Percentiles rank a stretch among this genome's conserved stretches.
Conservation (phyloP, 2,113 vertebrate species). For the Bufo bufo region DNA sequence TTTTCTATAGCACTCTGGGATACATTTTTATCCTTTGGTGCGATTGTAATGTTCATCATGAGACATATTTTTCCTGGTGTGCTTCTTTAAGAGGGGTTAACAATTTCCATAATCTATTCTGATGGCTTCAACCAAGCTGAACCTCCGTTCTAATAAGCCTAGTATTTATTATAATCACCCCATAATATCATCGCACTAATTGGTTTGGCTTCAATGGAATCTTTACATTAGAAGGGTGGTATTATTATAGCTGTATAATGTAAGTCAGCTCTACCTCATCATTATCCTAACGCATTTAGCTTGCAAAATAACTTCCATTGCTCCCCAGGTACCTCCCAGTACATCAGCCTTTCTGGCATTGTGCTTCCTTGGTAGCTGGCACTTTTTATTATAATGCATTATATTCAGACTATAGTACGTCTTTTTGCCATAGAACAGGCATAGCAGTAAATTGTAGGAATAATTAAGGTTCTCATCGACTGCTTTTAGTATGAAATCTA, state of each 20-base stretch:
- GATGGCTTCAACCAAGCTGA: background rate
- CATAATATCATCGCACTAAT: background rate
- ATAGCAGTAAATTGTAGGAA: slow-evolving; percentile 5
- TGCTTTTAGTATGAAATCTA: background rate
- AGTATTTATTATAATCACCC: background rate
- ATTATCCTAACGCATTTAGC: slow-evolving; percentile 26
- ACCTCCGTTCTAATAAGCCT: background rate
- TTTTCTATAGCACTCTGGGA: too few relatives aligned
- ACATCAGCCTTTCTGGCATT: slow-evolving; percentile 40
- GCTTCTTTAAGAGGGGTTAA: background rate
- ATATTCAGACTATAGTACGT: background rate
- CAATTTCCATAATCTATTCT: background rate
- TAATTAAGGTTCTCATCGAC: background rate
- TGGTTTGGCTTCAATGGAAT: background rate
- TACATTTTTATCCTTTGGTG: too few relatives aligned
- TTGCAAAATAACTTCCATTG: slow-evolving; percentile 22
- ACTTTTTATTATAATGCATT: slow-evolving; percentile 14
- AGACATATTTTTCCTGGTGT: background rate
- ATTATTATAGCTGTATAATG: background rate
- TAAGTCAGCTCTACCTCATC: background rate
- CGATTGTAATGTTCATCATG: too few relatives aligned
- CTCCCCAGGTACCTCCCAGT: slow-evolving; percentile 29
- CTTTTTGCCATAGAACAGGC: background rate
- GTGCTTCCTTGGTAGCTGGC: background rate
- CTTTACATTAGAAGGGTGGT: background rate